Conservation (phyloP, 2,113 vertebrate genomes). For the Sebastes fasciatus region DNA sequence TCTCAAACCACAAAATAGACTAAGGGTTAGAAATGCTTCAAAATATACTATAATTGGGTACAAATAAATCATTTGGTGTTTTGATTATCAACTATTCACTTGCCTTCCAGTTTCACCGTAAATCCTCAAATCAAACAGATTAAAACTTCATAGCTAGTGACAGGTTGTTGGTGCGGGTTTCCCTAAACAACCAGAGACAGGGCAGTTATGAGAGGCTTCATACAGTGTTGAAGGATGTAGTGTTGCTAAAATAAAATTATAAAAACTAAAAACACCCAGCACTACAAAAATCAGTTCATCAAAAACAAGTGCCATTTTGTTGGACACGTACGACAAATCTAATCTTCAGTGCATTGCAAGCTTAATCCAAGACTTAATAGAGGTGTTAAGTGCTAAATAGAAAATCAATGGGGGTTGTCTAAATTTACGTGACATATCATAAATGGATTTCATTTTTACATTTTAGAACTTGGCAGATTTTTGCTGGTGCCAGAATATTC, state of each 20-base stretch:
- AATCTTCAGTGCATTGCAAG: constrained; percentile 73
- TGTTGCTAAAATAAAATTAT: constrained; percentile 81
- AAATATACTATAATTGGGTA: constrained; percentile 60
- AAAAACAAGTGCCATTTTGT: constrained; percentile 50
- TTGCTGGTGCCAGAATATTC: constrained; percentile 15
- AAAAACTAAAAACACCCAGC: constrained; percentile 1
- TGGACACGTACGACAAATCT: constrained; percentile 34
- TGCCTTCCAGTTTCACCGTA: constrained; percentile 70
- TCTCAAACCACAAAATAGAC: constrained; percentile 63
- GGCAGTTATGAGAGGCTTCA: constrained; percentile 41
- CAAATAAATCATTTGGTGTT: constrained; percentile 71
- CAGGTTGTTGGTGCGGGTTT: not conserved
- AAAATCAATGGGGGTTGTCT: not conserved
- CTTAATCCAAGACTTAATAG: constrained; percentile 67
- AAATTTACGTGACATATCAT: not conserved
- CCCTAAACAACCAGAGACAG: not conserved
- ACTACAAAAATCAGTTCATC: constrained; percentile 59
- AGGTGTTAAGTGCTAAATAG: constrained; percentile 52
- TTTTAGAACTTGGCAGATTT: not conserved
- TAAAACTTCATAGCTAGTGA: constrained; percentile 28
- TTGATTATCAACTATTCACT: constrained; percentile 58
- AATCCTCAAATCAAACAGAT: constrained; percentile 25
- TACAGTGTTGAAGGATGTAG: constrained; percentile 87
- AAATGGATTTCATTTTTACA: not conserved
- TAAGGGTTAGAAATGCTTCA: constrained; percentile 64